These are phyloP conservation scores for Drosophila truncata DNA, from an alignment of 1,140 invertebrate genomes.

Conservation along the genomic window DNA sequence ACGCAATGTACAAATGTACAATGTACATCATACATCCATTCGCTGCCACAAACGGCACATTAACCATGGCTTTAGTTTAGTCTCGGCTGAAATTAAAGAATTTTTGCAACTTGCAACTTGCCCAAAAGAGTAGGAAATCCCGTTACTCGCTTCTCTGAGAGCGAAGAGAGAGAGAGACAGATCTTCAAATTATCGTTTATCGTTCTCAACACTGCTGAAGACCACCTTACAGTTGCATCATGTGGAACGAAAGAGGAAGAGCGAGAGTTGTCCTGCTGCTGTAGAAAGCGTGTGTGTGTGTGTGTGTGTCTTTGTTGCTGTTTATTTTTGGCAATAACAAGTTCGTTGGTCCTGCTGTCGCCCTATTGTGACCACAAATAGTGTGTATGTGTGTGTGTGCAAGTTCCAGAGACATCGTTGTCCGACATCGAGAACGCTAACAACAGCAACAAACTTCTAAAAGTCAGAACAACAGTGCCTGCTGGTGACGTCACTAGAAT, in stretches of 20 bases:
- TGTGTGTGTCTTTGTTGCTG: slow-evolving; percentile 47
- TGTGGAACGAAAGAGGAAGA: not conserved
- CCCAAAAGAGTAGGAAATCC: slow-evolving; percentile 31
- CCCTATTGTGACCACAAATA: slow-evolving; percentile 10
- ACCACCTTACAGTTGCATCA: not conserved
- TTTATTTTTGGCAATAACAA: slow-evolving; percentile 66
- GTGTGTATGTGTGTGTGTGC: not conserved
- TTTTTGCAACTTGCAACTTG: slow-evolving; percentile 5
- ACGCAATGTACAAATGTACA: slow-evolving; percentile 11
- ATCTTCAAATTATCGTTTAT: not conserved
- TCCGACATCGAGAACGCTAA: slow-evolving; percentile 25
- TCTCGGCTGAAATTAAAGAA: no score
- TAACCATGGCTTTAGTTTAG: not conserved
- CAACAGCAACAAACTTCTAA: slow-evolving; percentile 5
- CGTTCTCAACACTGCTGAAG: not conserved
- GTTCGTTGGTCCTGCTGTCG: slow-evolving; percentile 52
- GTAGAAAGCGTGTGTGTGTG: not conserved
- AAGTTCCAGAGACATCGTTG: slow-evolving; percentile 37
- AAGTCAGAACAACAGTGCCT: slow-evolving; percentile 16
- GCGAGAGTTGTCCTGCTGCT: not conserved
- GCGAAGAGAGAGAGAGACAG: not conserved
- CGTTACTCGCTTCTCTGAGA: not conserved
- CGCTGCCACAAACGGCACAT: not conserved
- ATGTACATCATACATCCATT: not conserved
- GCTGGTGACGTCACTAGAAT: slow-evolving; percentile 41